Percentiles rank a stretch among this genome's conserved stretches.
Evolutionary conservation across 2,113 vertebrate genomes (phyloP).

Genomic region (Datnioides undecimradiatus): DNA sequence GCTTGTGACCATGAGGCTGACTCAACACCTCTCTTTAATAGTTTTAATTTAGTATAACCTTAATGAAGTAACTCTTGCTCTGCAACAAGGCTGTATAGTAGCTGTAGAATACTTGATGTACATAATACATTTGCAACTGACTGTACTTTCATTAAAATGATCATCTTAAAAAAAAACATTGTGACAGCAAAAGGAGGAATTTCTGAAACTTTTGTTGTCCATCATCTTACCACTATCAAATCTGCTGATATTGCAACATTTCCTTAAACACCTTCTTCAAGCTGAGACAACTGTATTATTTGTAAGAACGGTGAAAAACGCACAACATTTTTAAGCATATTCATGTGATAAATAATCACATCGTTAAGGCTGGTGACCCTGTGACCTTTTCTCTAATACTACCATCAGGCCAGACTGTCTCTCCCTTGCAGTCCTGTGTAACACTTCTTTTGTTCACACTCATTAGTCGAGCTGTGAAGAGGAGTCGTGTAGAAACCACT

Average conservation of each 20-base stretch:
- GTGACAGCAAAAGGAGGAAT: no score
- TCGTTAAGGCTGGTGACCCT: background rate
- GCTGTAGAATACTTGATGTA: no score
- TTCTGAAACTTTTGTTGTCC: no score
- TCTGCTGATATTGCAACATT: no score
- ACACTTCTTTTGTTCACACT: constrained; percentile 10
- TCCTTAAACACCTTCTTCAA: background rate
- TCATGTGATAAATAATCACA: background rate
- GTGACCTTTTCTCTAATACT: background rate
- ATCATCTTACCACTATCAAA: no score
- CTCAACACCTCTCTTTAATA: background rate
- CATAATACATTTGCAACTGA: no score
- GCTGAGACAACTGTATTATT: no score
- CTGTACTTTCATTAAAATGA: no score
- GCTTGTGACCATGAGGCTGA: background rate
- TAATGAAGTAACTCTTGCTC: no score
- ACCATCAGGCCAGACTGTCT: background rate
- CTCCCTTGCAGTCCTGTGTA: background rate
- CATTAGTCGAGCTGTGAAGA: constrained; percentile 28
- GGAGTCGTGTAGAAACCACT: constrained; percentile 25
- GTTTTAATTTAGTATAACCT: background rate
- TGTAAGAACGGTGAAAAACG: no score
- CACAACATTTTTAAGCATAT: background rate
- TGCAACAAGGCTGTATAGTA: no score
- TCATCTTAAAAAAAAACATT: no score